phyloP scores from a whole-genome alignment of 2,113 vertebrate species.

The Neogobius melanostomus region DNA sequence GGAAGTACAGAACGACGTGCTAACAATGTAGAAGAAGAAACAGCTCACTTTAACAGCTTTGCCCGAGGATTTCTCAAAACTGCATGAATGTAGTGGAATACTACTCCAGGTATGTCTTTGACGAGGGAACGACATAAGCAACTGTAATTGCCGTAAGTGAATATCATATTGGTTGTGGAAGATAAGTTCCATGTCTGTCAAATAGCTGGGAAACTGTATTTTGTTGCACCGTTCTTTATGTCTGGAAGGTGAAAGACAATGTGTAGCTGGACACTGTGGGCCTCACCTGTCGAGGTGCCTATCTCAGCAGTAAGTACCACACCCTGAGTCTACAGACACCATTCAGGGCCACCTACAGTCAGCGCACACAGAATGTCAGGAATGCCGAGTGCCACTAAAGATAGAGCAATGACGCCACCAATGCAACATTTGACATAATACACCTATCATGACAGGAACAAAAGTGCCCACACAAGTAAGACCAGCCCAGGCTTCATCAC shows the following conservation, averaged over 20 bases:
- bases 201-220: too few species aligned
- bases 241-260: not conserved
- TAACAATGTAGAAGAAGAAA: too few species aligned
- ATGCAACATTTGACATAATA: conserved; percentile 43
- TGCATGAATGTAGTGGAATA: too few species aligned
- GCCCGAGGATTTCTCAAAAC: too few species aligned
- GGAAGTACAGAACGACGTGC: too few species aligned
- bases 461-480: conserved; percentile 3
- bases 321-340: conserved; percentile 47
- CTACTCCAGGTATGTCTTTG: too few species aligned
- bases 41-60: too few species aligned
- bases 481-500: conserved; percentile 16
- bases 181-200: too few species aligned
- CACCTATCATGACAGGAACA: conserved; percentile 28
- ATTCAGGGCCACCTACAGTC: conserved; percentile 26
- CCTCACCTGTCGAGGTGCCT: conserved; percentile 49
- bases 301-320: conserved; percentile 33
- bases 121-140: too few species aligned
- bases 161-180: too few species aligned
- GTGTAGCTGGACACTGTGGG: conserved; percentile 7
- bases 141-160: too few species aligned
- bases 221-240: too few species aligned
- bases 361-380: conserved; percentile 49
- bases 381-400: conserved; percentile 57
- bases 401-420: conserved; percentile 39